Conservation (phyloP, 1,140 invertebrate genomes). For the Agrilus planipennis region DNA sequence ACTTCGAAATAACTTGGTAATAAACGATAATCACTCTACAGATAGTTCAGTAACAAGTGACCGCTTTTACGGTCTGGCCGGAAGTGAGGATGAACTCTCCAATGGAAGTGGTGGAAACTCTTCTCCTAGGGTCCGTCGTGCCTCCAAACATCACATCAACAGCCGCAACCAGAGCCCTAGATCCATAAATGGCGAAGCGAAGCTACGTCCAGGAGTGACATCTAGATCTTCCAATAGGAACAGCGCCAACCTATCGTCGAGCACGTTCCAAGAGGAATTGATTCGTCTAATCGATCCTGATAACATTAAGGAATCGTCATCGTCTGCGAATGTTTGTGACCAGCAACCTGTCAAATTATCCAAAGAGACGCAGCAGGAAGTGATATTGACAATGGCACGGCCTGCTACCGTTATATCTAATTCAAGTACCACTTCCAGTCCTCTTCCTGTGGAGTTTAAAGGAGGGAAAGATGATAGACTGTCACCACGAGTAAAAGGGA, state of each 20-base stretch:
- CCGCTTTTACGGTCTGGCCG: slow-evolving; percentile 27
- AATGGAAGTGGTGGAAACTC: slow-evolving; percentile 38
- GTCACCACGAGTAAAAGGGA: slow-evolving; percentile 20
- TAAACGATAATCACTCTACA: slow-evolving; percentile 40
- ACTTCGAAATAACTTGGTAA: slow-evolving; percentile 26
- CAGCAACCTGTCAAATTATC: slow-evolving; percentile 10
- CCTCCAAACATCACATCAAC: slow-evolving; percentile 36
- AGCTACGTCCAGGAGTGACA: slow-evolving; percentile 37
- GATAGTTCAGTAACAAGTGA: slow-evolving; percentile 40
- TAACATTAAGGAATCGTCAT: slow-evolving; percentile 41
- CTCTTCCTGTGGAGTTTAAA: slow-evolving; percentile 34
- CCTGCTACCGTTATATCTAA: slow-evolving; percentile 62
- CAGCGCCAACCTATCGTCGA: slow-evolving; percentile 51
- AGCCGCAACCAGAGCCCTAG: slow-evolving; percentile 50
- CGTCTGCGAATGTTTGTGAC: no score
- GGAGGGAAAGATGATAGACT: slow-evolving; percentile 28
- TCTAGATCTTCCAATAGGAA: slow-evolving; percentile 37
- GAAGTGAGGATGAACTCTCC: slow-evolving; percentile 47
- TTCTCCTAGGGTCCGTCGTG: slow-evolving; percentile 39
- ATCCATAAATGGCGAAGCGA: slow-evolving; percentile 39
- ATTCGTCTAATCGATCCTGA: slow-evolving; percentile 83
- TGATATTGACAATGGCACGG: slow-evolving; percentile 58
- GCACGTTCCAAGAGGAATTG: slow-evolving; percentile 75
- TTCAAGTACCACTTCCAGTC: slow-evolving; percentile 47
- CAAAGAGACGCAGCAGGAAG: slow-evolving; percentile 38